Base-by-base conservation (phyloP, 2,888 invertebrate genomes). In the Laothoe populi region DNA sequence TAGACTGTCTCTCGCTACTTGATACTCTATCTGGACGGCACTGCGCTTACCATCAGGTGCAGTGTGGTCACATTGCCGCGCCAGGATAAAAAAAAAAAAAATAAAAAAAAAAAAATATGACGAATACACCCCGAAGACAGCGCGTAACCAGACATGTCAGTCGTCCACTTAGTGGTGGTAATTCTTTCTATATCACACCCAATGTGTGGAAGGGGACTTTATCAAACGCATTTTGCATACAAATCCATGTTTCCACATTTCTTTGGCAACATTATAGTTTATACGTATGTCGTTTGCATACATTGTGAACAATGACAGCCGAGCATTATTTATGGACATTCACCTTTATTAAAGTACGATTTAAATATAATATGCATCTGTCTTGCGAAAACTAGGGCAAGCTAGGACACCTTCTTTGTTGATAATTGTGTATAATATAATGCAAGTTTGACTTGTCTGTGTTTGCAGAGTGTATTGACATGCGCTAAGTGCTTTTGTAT, bases 301-400 rank as follows among this genome's bases (percentile, higher is more conserved):
- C 49, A 53, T 53, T 35, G 10, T 53, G 53, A 19, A 53, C 35
- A 53, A 53, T 53, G 53, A 53, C 53, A 35, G 24, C 16, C 35
- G 31, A 16, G 16, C 53, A 31, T 53, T 35, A 53, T 53, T 53
- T 35, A 53, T 53, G 53, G 53, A 35, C 53, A 53, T 53, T 53
- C 53, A 53, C 53, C 53, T 53, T 53, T 53, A 53, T 53, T 53
- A 53, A 53, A 53, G 53, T 53, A 53, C 53, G 19, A 53, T 53
- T 53, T 53, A 53, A 53, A 53, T 53, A 35, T 53, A 16, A 53
- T 53, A 35, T 53, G n/a, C 11, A 4, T 31, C 2, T 53, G 53
- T 53, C 35, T 53, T 53, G 53, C 35, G 19, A 31, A 53, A 53
- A 53, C 31, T 53, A 31, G 53, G 53, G 4, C 53, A 44, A 16